Base-by-base conservation (phyloP, 1,140 invertebrate species). In the Dreissena rostriformis region DNA sequence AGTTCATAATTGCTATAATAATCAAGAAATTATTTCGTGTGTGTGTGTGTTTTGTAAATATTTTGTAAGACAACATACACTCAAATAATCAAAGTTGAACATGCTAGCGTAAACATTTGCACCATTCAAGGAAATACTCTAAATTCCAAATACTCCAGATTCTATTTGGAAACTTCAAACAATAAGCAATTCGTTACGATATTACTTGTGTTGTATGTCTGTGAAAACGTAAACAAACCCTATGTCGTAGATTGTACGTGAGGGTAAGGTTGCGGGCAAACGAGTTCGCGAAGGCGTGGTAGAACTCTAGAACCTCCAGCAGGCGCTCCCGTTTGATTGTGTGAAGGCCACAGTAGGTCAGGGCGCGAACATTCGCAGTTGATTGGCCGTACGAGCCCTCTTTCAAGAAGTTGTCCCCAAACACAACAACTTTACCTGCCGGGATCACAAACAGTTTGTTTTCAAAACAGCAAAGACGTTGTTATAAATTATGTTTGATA, bases 361-460 rank as follows among this genome's bases (percentile, higher is more conserved):
- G 95, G 77, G 98, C 99, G 86, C 98, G 96, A 73, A 99, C 99
- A 94, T 99, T 99, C 71, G 98, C 99, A 39, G 98, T 98, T 75
- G 98, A 99, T 94, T 99, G 99, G 11, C 99, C 99, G 71, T 99
- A 96, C 49, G 97, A 96, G 11, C 96, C 96, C 94, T 99, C 98
- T 94, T 98, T 98, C 99, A 99, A 99, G 94, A 99, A 99, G 78
- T 98, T 98, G 94, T 99, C 99, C 5, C 99, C 99, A 94, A 99
- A 99, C 61, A 99, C 98, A 94, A 99, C 98, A 53, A 98, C 98
- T 94, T 99, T 99, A 82, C 98, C 98, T 98, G 92, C 61, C 93
- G 93, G 73, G 57, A 86, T 22, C 86, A 17, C 61, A 39, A 22
- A 57, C 19, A 72, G n/a, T 12, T 61, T 73, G 61, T 73, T 65